phyloP scores from a whole-genome alignment of 2,113 vertebrate genomes.

The Catharus bicknelli region DNA sequence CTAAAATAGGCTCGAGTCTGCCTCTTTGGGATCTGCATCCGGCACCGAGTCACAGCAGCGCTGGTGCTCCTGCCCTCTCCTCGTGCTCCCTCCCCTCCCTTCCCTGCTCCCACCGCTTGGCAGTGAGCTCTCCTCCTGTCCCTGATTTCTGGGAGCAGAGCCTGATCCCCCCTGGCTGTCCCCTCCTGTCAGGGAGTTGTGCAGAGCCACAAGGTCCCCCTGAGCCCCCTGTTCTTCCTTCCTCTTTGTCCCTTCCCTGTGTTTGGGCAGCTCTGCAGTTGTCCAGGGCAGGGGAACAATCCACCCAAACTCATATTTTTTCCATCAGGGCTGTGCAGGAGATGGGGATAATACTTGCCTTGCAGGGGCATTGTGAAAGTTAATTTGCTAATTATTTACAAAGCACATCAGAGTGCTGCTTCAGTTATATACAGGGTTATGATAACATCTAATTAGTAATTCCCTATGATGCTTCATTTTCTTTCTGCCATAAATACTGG shows the following conservation, averaged over 20 bases:
- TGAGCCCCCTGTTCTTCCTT: neutral
- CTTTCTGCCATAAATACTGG: constrained; percentile 39
- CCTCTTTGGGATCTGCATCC: neutral
- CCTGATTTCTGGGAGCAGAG: neutral
- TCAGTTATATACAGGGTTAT: neutral
- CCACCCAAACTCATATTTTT: neutral
- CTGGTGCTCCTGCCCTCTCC: neutral
- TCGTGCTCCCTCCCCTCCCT: neutral
- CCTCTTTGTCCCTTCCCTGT: neutral
- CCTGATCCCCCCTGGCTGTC: accelerated
- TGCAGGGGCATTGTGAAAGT: neutral
- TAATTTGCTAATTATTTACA: constrained; percentile 56
- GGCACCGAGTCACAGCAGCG: neutral
- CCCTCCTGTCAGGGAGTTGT: neutral
- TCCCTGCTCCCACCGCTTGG: neutral
- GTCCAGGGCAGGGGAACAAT: too few species aligned
- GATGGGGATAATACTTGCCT: neutral
- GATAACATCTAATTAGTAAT: constrained; percentile 45
- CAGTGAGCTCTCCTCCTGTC: neutral
- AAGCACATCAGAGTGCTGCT: constrained; percentile 13
- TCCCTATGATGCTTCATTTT: constrained; percentile 35
- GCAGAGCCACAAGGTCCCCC: neutral
- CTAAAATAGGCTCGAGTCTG: neutral
- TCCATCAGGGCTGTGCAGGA: neutral
- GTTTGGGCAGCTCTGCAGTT: neutral